Evolutionary conservation across 1,140 invertebrate genomes (phyloP).

Genomic region (Camponotus vicinus): DNA sequence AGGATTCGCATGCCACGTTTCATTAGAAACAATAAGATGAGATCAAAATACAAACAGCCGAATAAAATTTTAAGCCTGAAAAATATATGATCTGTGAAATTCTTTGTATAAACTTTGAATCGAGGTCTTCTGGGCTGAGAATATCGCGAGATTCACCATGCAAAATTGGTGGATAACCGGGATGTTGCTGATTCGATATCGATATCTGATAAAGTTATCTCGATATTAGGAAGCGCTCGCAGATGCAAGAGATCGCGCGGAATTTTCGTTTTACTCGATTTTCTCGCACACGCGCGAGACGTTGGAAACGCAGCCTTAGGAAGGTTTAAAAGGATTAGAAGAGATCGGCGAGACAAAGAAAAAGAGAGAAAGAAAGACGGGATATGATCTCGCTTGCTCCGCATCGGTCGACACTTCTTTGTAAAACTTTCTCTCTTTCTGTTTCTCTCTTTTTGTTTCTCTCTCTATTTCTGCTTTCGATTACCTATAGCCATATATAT

Average conservation of each 20-base stretch:
- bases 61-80: background rate
- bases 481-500: constrained; percentile 23
- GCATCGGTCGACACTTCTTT: background rate
- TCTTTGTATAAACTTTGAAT: background rate
- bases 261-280: constrained; percentile 58
- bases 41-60: background rate
- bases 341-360: background rate
- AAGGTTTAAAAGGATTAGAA: constrained; percentile 32
- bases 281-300: background rate
- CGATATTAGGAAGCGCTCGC: background rate
- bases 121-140: background rate
- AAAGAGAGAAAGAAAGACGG: background rate
- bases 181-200: constrained; percentile 15
- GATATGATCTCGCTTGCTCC: background rate
- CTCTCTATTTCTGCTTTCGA: background rate
- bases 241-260: constrained; percentile 3
- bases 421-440: background rate
- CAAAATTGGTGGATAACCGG: background rate
- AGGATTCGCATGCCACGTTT: background rate
- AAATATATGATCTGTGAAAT: background rate
- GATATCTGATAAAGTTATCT: background rate
- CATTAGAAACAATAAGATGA: background rate
- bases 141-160: background rate
- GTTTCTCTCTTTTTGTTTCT: background rate
- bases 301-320: constrained; percentile 13